Evolutionary conservation across 2,113 vertebrate species (phyloP).

Genomic region (Burhinus bistriatus): DNA sequence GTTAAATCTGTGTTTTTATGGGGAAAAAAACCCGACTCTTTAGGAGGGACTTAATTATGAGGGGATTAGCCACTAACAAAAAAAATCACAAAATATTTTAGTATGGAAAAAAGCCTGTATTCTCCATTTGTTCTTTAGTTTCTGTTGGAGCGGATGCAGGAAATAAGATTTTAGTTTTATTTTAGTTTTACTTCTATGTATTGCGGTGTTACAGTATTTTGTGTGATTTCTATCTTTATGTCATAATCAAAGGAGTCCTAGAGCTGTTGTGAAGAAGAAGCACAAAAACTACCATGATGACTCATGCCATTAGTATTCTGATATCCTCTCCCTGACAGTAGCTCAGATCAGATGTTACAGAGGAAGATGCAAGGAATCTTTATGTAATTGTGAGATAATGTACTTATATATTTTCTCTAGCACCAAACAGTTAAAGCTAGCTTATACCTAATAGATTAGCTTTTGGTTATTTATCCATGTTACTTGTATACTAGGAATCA

Average conservation of each 20-base stretch:
- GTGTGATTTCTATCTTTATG: not conserved
- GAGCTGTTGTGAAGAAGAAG: not conserved
- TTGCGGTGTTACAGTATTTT: not conserved
- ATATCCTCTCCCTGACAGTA: not conserved
- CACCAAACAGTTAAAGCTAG: not conserved
- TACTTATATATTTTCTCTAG: not conserved
- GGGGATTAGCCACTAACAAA: not conserved
- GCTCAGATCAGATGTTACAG: not conserved
- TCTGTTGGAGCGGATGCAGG: not conserved
- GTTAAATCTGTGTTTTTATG: not conserved
- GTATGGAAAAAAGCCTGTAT: not conserved
- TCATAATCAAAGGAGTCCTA: not conserved
- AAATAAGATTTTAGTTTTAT: not conserved
- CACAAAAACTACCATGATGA: not conserved
- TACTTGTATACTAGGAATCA: not conserved
- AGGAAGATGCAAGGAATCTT: slow-evolving; percentile 15
- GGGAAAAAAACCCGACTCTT: not conserved
- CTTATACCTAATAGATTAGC: not conserved
- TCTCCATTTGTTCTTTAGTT: not conserved
- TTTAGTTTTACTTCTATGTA: not conserved
- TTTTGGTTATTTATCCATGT: not conserved
- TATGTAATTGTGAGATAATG: not conserved
- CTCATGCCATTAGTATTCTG: slow-evolving; percentile 12
- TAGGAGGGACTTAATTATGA: not conserved
- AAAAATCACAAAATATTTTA: not conserved